Conservation (phyloP, 2,888 invertebrate species). For the Latrodectus hesperus region DNA sequence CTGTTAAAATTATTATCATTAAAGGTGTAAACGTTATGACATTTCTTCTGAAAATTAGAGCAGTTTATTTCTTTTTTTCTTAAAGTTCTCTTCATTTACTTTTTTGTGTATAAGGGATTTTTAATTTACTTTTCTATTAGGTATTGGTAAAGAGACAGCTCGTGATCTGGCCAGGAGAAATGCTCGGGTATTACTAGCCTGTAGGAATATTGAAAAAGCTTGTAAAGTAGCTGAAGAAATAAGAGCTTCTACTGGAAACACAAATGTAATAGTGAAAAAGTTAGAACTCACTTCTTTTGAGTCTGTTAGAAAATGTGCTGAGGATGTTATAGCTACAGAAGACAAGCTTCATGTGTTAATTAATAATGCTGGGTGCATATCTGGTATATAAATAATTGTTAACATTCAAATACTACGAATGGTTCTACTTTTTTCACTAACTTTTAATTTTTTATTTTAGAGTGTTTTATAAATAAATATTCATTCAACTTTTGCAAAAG, state of each 20-base stretch:
- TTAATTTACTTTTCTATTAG: constrained; percentile 5
- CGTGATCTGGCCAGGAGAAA: constrained; percentile 72
- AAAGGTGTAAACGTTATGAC: no score
- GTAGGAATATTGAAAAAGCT: constrained; percentile 85
- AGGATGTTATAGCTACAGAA: constrained; percentile 85
- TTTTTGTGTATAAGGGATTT: no score
- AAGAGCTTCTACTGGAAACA: constrained; percentile 73
- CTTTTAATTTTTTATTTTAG: no score
- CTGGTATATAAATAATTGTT: no score
- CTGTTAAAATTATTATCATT: no score
- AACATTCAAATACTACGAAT: no score
- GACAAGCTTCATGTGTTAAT: constrained; percentile 85
- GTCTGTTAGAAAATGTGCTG: constrained; percentile 84
- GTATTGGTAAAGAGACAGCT: constrained; percentile 72
- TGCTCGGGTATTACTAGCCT: constrained; percentile 89
- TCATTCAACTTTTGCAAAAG: no score
- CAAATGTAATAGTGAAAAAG: constrained; percentile 77
- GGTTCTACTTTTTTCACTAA: no score
- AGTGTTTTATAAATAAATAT: no score
- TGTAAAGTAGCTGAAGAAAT: constrained; percentile 78
- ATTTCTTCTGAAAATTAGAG: no score
- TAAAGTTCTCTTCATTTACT: no score
- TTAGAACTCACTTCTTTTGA: constrained; percentile 76
- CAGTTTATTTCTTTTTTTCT: no score
- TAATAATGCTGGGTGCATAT: constrained; percentile 85